phyloP scores from a whole-genome alignment of 2,888 invertebrate species.

The Cerastis rubricosa region DNA sequence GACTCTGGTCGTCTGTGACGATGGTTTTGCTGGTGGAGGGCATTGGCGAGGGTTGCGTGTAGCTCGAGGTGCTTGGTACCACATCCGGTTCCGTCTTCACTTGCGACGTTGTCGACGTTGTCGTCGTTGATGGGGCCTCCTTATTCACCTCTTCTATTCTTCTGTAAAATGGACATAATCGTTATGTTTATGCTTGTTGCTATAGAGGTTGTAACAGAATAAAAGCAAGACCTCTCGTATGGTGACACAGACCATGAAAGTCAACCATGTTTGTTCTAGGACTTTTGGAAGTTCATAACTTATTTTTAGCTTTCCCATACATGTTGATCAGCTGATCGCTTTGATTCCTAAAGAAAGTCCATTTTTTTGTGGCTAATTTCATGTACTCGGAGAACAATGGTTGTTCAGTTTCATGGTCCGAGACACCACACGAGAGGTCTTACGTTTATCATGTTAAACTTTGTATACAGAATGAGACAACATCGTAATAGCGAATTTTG shows the following conservation, averaged over 20 bases:
- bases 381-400: neutral
- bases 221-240: neutral
- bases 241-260: neutral
- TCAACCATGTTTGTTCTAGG: neutral
- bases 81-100: conserved; percentile 82
- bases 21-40: conserved; percentile 78
- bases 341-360: too few species aligned
- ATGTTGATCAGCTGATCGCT: too few species aligned
- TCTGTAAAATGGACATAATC: conserved; percentile 56
- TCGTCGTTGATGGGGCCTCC: conserved; percentile 60
- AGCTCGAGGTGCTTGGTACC: conserved; percentile 78
- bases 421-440: too few species aligned
- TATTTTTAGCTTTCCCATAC: too few species aligned
- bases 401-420: neutral
- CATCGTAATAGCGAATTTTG: neutral
- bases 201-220: neutral
- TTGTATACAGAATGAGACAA: neutral
- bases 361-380: too few species aligned
- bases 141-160: conserved; percentile 67
- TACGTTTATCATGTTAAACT: neutral
- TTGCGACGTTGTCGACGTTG: conserved; percentile 64
- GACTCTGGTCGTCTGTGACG: conserved; percentile 56
- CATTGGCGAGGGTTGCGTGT: conserved; percentile 70
- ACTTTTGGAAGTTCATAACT: too few species aligned
- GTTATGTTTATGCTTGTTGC: neutral